Evolutionary conservation across 1,140 invertebrate genomes (phyloP), one percentile per base, ranked within the genome.

Genomic region (Zaprionus tsacasi): DNA sequence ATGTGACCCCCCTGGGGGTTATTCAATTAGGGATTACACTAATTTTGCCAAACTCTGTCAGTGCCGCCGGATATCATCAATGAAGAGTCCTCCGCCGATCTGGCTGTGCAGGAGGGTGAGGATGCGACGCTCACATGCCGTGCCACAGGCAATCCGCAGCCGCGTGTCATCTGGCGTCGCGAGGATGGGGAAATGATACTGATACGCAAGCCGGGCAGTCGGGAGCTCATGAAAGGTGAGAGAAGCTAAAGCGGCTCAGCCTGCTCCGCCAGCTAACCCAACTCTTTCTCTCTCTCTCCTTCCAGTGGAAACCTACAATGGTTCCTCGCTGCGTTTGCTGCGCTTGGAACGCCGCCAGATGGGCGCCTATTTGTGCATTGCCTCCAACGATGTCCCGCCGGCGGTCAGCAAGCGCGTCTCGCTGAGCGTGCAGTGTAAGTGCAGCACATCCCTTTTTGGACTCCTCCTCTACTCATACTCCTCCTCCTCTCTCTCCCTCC

Each of bases 381-480:
- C 97, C 33, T 96, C 95, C 85, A 98, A 98, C 92, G 97, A 98
- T 92, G 96, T 98, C 25, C 97, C 96, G 68, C 97, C 97, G 30
- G 96, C 97, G 12, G 96, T 97, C 83, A 97, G 96, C 93, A 98
- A 97, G 93, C 93, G 97, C 78, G 96, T 98, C 74, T 96, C 95
- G 55, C 94, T 98, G 48, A 96, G 96, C 92, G 96, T 98, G 63
- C 97, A 97, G 93, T 98, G 97, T 98, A 94, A 97, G 97, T 96
- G 5, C 3, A 13, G 30, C 3, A 1, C 2, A 7, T 33, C 4
- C 3, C 48, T 10, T 4, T 43, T 12, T 6, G n/a, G 25, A 17
- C 17, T 4, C 25, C 21, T 8, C 0, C 57, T 3, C 27, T 21
- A 30, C 27, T 30, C 27, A 30, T 17, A 10, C 54, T 38, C 4